These are phyloP conservation scores for Patagioenas fasciata DNA, from an alignment of 2,113 vertebrate genomes.

Conservation along the genomic window DNA sequence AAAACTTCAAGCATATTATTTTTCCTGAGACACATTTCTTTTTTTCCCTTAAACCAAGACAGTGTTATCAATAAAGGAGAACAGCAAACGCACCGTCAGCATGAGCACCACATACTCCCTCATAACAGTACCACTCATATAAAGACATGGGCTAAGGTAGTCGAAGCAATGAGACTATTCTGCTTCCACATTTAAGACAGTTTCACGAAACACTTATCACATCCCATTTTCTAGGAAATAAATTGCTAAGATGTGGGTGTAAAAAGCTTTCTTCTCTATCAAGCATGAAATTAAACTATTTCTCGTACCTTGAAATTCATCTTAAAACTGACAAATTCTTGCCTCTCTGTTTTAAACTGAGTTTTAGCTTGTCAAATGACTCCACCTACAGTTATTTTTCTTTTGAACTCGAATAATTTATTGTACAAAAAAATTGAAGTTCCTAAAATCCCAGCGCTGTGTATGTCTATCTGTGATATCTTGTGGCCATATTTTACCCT, in stretches of 20 bases:
- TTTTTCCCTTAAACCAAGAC: neutral
- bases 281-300: slow-evolving; percentile 26
- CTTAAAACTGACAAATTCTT: slow-evolving; percentile 4
- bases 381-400: neutral
- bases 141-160: neutral
- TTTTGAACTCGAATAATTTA: neutral
- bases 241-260: neutral
- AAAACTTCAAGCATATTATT: neutral
- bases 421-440: neutral
- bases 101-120: neutral
- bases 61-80: neutral
- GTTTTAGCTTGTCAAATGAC: neutral
- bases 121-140: neutral
- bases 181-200: neutral
- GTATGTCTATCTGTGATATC: neutral
- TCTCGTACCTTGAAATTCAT: slow-evolving; percentile 21
- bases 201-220: neutral
- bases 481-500: neutral
- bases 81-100: neutral
- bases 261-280: neutral
- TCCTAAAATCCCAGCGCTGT: neutral
- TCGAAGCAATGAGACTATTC: neutral
- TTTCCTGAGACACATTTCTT: neutral
- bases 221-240: slow-evolving; percentile 17
- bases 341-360: neutral